Evolutionary conservation across 2,888 invertebrate genomes (phyloP).

Genomic region (Agapetus fuscipes): DNA sequence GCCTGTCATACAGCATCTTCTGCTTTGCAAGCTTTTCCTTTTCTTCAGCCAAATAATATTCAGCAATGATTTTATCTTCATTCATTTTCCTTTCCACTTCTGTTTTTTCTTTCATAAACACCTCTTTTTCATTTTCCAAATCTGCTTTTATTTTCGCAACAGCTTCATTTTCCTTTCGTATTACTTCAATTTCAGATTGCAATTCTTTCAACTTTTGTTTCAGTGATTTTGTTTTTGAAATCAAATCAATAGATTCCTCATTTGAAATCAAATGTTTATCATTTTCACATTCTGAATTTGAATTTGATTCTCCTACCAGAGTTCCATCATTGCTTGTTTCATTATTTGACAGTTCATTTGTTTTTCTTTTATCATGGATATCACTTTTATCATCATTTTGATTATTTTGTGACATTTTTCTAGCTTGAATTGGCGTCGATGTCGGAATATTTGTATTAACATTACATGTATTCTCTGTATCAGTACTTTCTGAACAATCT

Average conservation of each 20-base stretch:
- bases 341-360: too few relatives aligned
- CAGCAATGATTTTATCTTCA: constrained; percentile 54
- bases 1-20: constrained; percentile 53
- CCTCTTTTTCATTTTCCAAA: constrained; percentile 51
- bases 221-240: constrained; percentile 49
- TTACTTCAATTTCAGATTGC: constrained; percentile 50
- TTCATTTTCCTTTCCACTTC: constrained; percentile 49
- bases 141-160: constrained; percentile 47
- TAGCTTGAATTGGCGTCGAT: constrained; percentile 16
- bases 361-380: too few relatives aligned
- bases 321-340: neutral
- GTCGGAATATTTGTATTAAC: constrained; percentile 19
- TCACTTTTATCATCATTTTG: too few relatives aligned
- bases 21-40: constrained; percentile 58
- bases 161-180: constrained; percentile 43
- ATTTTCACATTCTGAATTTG: constrained; percentile 22
- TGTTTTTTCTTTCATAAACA: constrained; percentile 51
- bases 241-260: constrained; percentile 39
- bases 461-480: constrained; percentile 35
- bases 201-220: constrained; percentile 54
- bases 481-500: constrained; percentile 22
- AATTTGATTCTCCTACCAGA: too few relatives aligned
- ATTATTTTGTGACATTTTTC: neutral
- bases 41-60: constrained; percentile 59
- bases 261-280: constrained; percentile 24